A percentile compares a stretch with the other conserved stretches of the same genome.
Evolutionary conservation across 53 echinoderm and acorn worm genomes (phyloP).

Genomic region (Hippasteria phrygiana): DNA sequence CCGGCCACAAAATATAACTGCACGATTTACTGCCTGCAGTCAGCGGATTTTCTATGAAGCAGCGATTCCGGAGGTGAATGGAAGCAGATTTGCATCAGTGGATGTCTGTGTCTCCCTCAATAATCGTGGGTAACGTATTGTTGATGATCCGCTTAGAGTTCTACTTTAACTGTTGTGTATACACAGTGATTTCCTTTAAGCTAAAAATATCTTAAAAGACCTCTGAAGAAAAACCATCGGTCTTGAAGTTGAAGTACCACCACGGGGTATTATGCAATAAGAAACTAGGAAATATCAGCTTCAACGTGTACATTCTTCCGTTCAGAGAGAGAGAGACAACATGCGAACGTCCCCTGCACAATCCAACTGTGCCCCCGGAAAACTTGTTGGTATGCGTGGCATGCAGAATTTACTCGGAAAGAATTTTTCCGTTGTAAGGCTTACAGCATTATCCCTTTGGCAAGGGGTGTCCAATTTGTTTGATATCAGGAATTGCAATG

Average conservation of each 20-base stretch:
- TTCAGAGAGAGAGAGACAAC: neutral
- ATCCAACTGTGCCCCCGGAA: neutral
- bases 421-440: constrained; percentile 5
- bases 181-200: neutral
- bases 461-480: neutral
- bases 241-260: neutral
- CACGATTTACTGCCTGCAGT: neutral
- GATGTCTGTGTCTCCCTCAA: neutral
- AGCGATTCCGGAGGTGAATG: neutral
- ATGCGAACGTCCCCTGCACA: neutral
- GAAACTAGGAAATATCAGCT: constrained; percentile 21
- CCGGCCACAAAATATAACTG: too few relatives aligned
- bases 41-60: neutral
- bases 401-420: constrained; percentile 24
- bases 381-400: constrained; percentile 43
- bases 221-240: neutral
- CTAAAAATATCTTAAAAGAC: neutral
- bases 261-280: constrained; percentile 6
- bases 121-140: neutral
- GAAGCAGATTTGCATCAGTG: neutral
- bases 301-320: neutral
- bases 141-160: neutral
- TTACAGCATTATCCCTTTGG: neutral
- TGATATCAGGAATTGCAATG: too few relatives aligned
- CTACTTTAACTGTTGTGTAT: neutral